Evolutionary conservation across 2,888 invertebrate species (phyloP).

Genomic region (Lysandra bellargus): DNA sequence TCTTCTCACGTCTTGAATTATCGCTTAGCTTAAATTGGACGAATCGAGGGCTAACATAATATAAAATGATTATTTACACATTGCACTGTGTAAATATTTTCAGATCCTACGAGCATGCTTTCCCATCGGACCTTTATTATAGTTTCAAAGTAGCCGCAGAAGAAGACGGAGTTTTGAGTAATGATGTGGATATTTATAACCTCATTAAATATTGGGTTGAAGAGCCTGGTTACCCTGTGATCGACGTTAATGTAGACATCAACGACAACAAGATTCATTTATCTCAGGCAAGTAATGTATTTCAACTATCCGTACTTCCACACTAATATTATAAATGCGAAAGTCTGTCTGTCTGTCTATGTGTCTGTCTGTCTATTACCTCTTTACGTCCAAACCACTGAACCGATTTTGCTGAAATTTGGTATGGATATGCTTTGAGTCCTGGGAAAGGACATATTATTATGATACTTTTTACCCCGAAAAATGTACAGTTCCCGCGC

Average conservation of each 20-base stretch:
- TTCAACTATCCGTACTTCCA: background rate
- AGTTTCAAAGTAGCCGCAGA: slow-evolving; percentile 58
- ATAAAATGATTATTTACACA: background rate
- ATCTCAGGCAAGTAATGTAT: slow-evolving; percentile 53
- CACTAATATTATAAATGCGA: no score
- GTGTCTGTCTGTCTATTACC: no score
- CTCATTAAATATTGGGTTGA: slow-evolving; percentile 80
- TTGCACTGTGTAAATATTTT: background rate
- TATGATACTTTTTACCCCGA: no score
- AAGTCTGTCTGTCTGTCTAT: no score
- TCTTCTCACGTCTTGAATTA: no score
- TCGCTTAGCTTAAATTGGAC: no score
- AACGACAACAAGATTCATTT: slow-evolving; percentile 54
- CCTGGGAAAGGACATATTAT: no score
- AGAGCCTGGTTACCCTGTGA: slow-evolving; percentile 81
- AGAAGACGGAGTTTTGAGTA: slow-evolving; percentile 49
- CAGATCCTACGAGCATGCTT: slow-evolving; percentile 61
- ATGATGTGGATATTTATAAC: slow-evolving; percentile 46
- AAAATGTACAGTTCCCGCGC: no score
- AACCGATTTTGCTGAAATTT: no score
- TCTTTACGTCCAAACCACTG: no score
- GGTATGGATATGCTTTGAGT: no score
- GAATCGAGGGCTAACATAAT: no score
- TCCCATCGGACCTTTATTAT: slow-evolving; percentile 59
- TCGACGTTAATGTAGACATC: slow-evolving; percentile 71